Base-by-base conservation (phyloP, 2,113 vertebrate species). In the Rhea americana region DNA sequence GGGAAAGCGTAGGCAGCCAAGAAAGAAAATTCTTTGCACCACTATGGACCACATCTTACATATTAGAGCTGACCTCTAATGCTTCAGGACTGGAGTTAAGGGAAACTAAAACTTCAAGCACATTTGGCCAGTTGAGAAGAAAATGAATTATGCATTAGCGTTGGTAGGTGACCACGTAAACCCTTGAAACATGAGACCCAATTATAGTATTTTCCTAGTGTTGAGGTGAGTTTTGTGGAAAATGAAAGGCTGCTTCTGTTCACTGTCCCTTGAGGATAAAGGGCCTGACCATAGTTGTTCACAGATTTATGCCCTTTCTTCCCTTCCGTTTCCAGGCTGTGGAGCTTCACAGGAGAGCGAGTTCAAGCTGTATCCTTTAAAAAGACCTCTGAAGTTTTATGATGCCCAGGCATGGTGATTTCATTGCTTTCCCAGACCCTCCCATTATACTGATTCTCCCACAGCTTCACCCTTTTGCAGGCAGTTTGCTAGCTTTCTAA, bases 41-140 rank as follows among this genome's bases (percentile, higher is more conserved):
- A 6, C 14, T 21, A 14, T 21, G 47, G 43, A n/a, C 9, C 8
- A 8, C 8, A 21, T 62, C 28, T 48, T 48, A 47, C 0, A 0
- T 50, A 22, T 67, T 83, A 37, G 41, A 90, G 26, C 47, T 90
- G 73, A 61, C 61, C 45, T 61, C 37, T 72, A 58, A 28, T 55
- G 56, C 41, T 79, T 85, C 35, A 51, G 66, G 71, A 53, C 11
- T 76, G 37, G 48, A 79, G 24, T 48, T 17, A 65, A 12, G 78
- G 35, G 61, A 68, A 78, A 55, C 41, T 84, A 78, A 35, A 78
- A 55, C 56, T 26, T 87, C 30, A 19, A 82, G 39, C 51, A 35
- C 19, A 39, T 78, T 35, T 84, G 18, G 24, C 91, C n/a, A 63
- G 0, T 8, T 84, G 51, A n/a, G 48, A 92, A 62, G 51, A 55